Evolutionary conservation across 2,888 invertebrate genomes (phyloP).

Genomic region (Drosophila aldrichi): DNA sequence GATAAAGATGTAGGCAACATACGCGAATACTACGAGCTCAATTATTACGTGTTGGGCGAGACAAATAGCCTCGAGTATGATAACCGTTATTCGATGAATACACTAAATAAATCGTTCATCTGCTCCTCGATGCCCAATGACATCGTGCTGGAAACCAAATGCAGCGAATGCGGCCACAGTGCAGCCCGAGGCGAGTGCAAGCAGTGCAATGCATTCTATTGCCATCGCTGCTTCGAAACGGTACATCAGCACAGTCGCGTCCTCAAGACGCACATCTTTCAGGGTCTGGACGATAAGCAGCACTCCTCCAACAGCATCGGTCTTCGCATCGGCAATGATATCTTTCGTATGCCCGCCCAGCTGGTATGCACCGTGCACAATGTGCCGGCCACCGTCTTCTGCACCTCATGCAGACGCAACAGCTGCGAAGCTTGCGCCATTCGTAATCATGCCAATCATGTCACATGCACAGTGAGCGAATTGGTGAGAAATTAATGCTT

Average conservation of each 20-base stretch:
- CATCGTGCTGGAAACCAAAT: conserved; percentile 54
- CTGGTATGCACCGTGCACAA: conserved; percentile 63
- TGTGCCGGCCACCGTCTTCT: conserved; percentile 56
- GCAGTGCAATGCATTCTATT: conserved; percentile 80
- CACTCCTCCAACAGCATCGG: not conserved
- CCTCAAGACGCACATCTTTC: conserved; percentile 70
- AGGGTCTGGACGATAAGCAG: conserved; percentile 24
- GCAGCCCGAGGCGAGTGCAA: conserved; percentile 72
- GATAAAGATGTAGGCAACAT: conserved; percentile 4
- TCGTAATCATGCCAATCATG: conserved; percentile 63
- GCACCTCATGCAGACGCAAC: conserved; percentile 35
- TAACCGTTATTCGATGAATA: conserved; percentile 41
- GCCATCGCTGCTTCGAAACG: conserved; percentile 75
- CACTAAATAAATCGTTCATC: conserved; percentile 48
- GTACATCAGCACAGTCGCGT: conserved; percentile 79
- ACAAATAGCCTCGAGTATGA: conserved; percentile 49
- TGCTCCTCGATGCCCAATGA: conserved; percentile 5
- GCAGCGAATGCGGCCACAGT: conserved; percentile 75
- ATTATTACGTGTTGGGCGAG: conserved; percentile 79
- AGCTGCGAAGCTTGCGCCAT: conserved; percentile 65
- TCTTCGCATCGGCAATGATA: conserved; percentile 36
- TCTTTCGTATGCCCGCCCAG: conserved; percentile 47
- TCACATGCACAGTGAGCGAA: conserved; percentile 6
- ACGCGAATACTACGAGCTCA: conserved; percentile 71
- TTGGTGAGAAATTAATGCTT: conserved; percentile 28